Evolutionary conservation across 2,888 invertebrate species (phyloP), one percentile per base, ranked within the genome.

Genomic region (Drosophila lacicola): DNA sequence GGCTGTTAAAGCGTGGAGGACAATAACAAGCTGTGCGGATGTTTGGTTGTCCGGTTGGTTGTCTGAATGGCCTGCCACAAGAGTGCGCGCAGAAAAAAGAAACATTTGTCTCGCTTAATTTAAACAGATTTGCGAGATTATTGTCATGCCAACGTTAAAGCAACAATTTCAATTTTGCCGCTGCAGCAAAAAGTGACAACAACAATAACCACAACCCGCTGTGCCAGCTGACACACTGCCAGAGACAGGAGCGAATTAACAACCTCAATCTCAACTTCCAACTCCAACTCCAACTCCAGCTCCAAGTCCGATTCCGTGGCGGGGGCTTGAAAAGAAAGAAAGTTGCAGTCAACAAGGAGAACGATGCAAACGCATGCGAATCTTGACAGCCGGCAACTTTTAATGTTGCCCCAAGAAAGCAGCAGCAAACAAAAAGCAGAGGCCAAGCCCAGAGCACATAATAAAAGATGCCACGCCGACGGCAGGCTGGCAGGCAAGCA

Each of bases 371-470:
- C 77, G 84, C 77, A 77, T 78, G 71, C 76, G 83, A 80, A 74
- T 74, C 73, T 82, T 88, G 90, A 91, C 91, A 90, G 91, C 90
- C 90, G 91, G 90, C 91, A 90, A 82, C 90, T 91, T 90, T 90
- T 88, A 88, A 90, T 90, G 90, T 90, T 90, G 72, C 76, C 70
- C 78, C 83, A 70, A 61, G 65, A 78, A 56, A 58, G 45, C 41
- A 50, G 54, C 34, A 51, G 51, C 57, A 42, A 60, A 54, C 44
- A 54, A 49, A 39, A 63, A 55, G 44, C 37, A 47, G 45, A 54
- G 49, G 21, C 70, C 55, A 45, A 45, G 36, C 56, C 41, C 25
- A 50, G 58, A 45, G 70, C 70, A 57, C 53, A 73, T 57, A 60
- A 55, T 65, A 56, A 67, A 68, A 64, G 57, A 63, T 45, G 39